Base-by-base conservation (phyloP, 2,888 invertebrate genomes). In the Seira sanloemensis region DNA sequence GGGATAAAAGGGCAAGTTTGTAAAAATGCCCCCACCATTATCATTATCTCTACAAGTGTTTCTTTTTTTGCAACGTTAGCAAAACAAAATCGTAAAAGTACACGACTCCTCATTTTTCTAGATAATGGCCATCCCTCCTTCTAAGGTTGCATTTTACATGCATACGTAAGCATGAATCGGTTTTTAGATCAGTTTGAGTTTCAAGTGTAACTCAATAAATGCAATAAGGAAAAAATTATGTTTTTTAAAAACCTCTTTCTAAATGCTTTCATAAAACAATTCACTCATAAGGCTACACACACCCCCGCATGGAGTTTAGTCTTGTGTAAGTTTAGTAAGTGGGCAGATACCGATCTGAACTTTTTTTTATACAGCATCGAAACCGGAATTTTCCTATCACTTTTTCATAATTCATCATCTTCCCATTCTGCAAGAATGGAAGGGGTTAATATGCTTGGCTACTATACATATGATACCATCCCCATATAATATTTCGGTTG, bases 111-210 rank as follows among this genome's bases (percentile, higher is more conserved):
- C 50, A 50, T 50, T 50, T 50, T 18, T 16, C 16, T 50, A 62
- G 62, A 62, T 62, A 21, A 62, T 23, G 19, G 62, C 62, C 21
- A 62, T 46, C 21, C 68, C 67, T 23, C 19, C 37, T 23, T 58
- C 19, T 72, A 26, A 26, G 67, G 67, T 66, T 67, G 50, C 80
- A 80, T 80, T 80, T 80, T 80, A 80, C 80, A 80, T 75, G 80
- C 80, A 58, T 75, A 69, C 23, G 58, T 80, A 67, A 80, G 75
- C 80, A 80, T 75, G 80, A n/a, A 80, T 66, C 66, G 66, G 21
- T 75, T 21, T 23, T 62, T 2, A 62, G 62, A 62, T 62, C 62
- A 62, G 21, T 62, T 23, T 62, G 23, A 62, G 21, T 62, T 23
- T 62, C 9, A 62, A 62, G 62, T 62, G 62, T 62, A 62, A 62